Base-by-base conservation (phyloP, 2,797 vertebrate genomes). In the Pseudochaenichthys georgianus region DNA sequence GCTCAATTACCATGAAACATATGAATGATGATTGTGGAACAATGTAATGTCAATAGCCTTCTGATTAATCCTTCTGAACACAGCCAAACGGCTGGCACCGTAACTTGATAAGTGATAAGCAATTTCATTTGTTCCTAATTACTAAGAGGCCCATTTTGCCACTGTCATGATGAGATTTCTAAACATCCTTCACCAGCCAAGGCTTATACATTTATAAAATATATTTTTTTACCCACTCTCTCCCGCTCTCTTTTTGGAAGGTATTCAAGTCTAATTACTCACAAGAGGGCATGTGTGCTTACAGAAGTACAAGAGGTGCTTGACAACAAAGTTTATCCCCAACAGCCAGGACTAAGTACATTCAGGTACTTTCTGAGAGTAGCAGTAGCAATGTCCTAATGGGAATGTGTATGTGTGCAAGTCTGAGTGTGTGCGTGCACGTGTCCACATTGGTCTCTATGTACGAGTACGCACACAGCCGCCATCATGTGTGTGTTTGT, bases 91-190 rank as follows among this genome's bases (percentile, higher is more conserved):
- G 85, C 87, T 87, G 87, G 86, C 83, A 90, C 84, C 85, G 92
- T 86, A 89, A 92, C 89, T 93, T 85, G 55, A 86, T 92, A 92
- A 93, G 89, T 93, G 93, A 95, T 94, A 94, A 95, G 93, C 91
- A 88, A 93, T 95, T 94, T 92, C 78, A 93, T 94, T 95, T 94
- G 92, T 94, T 94, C 91, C 88, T 95, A 95, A 95, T 95, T 94
- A 95, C 87, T 75, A 88, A 91, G 85, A 90, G 89, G 82, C 88
- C 88, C 88, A 90, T 94, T 95, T 93, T 93, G 84, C 83, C 78
- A 82, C 85, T 88, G 90, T 89, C 92, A 89, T 79, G 82, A 94
- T 89, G 89, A 93, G 87, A 91, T 93, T 91, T 91, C 83, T 84
- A 91, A 94, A 92, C 87, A 81, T 86, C 82, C 88, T 91, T 91